Conservation (phyloP, 2,797 vertebrate genomes). For the Acridotheres tristis region DNA sequence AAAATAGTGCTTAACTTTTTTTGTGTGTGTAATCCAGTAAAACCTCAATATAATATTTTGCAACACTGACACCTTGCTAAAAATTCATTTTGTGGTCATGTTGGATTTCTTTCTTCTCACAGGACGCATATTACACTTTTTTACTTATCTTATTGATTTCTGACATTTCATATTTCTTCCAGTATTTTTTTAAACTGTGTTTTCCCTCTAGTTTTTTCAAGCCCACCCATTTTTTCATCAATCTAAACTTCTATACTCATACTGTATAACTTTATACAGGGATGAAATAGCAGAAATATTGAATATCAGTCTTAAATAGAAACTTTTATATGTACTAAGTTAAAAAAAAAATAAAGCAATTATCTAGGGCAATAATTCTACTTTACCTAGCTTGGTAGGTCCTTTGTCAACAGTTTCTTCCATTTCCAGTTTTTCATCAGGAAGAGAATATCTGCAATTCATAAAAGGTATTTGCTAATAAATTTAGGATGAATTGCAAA, state of each 20-base stretch:
- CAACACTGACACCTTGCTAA: neutral
- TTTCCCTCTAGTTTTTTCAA: neutral
- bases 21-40: neutral
- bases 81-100: neutral
- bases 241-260: neutral
- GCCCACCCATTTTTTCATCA: neutral
- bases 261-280: neutral
- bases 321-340: neutral
- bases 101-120: neutral
- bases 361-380: neutral
- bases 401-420: conserved; percentile 74
- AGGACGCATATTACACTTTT: neutral
- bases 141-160: neutral
- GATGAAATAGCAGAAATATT: neutral
- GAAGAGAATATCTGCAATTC: conserved; percentile 74
- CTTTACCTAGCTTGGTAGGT: conserved; percentile 74
- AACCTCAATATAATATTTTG: neutral
- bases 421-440: conserved; percentile 77
- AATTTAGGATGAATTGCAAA: neutral
- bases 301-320: neutral
- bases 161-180: neutral
- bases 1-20: neutral
- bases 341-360: neutral
- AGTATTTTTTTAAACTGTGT: neutral
- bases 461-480: neutral